Evolutionary conservation across 2,888 invertebrate genomes (phyloP), one percentile per base, ranked within the genome.

Genomic region (Macaria liturata): DNA sequence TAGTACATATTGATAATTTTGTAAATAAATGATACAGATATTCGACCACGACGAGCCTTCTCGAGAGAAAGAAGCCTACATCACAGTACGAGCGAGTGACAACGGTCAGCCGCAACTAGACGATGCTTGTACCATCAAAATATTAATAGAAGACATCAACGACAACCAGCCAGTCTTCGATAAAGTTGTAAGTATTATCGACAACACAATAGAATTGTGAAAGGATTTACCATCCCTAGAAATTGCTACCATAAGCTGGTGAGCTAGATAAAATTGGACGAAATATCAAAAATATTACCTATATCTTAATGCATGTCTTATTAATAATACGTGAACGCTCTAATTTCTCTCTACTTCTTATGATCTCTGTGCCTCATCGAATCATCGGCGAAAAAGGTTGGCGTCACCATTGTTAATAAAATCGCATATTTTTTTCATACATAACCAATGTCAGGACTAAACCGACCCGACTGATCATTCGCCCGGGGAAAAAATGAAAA

Each of bases 81-180:
- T 97, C 50, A 98, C 97, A 39, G 97, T 98, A 5, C 95, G 97
- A 80, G 99, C 98, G 0, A 97, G 96, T 58, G 99, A 99, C 88
- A 97, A 98, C 82, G 99, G 98, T 0, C 94, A 95, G 68, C 98
- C 98, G 0, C 95, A 96, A 49, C 91, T 99, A 53, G 97, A 97
- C 71, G 98, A 98, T 74, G 96, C 97, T 55, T 99, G 99, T 86
- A 98, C 98, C 4, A 97, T 99, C 81, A 97, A 96, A 91, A 96
- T 98, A 55, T 94, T 95, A 64, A 96, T 98, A 66, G 95, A 95
- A 76, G 99, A 99, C 86, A 95, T 97, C 78, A 99, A 99, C 88
- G 99, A 99, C 84, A 98, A 98, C 79, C 91, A 88, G 9, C 96
- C 96, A 4, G 94, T 95, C 69, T 96, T 96, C 87, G 96, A 96